Conservation (phyloP, 2,888 invertebrate species). For the Coecobrya sp. region DNA sequence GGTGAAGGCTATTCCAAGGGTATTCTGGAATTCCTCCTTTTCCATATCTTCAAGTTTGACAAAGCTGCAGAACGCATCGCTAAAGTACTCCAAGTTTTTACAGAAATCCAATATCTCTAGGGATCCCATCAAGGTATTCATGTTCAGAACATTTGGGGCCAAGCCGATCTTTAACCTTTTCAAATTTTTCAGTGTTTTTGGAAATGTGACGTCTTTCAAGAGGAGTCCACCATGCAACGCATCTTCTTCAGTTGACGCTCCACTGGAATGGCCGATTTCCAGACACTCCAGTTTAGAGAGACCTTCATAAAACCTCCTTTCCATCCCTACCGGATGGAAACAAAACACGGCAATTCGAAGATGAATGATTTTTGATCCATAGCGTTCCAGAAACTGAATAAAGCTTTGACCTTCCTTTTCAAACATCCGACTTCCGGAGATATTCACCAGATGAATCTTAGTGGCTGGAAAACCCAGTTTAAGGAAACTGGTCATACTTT, state of each 20-base stretch:
- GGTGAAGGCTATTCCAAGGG: too few species aligned
- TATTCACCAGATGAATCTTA: not conserved
- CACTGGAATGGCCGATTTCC: not conserved
- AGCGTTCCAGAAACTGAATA: not conserved
- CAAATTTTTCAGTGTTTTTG: not conserved
- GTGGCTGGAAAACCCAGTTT: not conserved
- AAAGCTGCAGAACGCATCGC: not conserved
- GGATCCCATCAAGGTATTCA: not conserved
- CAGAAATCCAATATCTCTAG: not conserved
- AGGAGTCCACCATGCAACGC: too few species aligned
- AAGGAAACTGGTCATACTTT: not conserved
- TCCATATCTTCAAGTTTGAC: too few species aligned
- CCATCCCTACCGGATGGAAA: not conserved
- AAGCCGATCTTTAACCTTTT: not conserved
- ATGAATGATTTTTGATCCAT: not conserved
- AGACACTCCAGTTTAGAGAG: not conserved
- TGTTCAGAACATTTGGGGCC: not conserved
- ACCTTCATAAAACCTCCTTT: constrained; percentile 7
- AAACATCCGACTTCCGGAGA: not conserved
- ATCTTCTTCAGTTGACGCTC: not conserved
- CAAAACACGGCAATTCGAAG: not conserved
- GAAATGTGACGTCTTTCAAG: not conserved
- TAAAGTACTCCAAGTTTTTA: constrained; percentile 16
- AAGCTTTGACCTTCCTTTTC: not conserved
- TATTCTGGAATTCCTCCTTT: too few species aligned